These are phyloP conservation scores for Coluber constrictor DNA, from an alignment of 2,797 vertebrate genomes.

Conservation along the genomic window DNA sequence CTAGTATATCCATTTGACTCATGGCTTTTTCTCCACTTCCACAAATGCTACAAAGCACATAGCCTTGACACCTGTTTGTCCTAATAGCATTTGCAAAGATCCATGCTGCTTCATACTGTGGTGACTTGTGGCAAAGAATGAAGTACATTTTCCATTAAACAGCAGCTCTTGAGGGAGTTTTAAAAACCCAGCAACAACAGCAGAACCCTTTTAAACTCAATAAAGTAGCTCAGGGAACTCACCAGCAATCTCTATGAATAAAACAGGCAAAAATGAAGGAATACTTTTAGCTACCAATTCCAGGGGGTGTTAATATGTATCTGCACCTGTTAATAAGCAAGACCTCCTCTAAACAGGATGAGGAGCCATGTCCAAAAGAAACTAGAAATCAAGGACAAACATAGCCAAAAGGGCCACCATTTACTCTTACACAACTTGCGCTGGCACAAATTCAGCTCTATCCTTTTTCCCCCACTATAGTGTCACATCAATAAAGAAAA, in stretches of 20 bases:
- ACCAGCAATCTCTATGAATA: conserved; percentile 14
- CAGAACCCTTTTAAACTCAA: conserved; percentile 30
- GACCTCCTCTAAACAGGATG: background rate
- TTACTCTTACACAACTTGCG: background rate
- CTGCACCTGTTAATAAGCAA: background rate
- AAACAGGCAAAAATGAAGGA: conserved; percentile 26
- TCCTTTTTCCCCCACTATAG: background rate
- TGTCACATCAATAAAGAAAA: background rate
- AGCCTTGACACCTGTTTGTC: conserved; percentile 16
- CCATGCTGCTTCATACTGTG: conserved; percentile 15
- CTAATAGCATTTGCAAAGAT: background rate
- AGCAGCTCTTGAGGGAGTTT: conserved; percentile 42
- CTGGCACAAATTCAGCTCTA: background rate
- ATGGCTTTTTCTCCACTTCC: background rate
- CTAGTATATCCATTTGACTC: background rate
- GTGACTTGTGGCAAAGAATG: conserved; percentile 14
- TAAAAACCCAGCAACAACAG: background rate
- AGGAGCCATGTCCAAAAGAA: background rate
- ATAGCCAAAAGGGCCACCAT: background rate
- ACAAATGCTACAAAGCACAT: background rate
- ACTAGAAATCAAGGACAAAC: background rate
- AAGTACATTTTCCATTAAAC: conserved; percentile 55
- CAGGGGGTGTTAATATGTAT: conserved; percentile 1
- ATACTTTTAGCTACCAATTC: background rate
- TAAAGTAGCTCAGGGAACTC: conserved; percentile 35